Evolutionary conservation across 2,888 invertebrate genomes (phyloP).

Genomic region (Julus scandinavius): DNA sequence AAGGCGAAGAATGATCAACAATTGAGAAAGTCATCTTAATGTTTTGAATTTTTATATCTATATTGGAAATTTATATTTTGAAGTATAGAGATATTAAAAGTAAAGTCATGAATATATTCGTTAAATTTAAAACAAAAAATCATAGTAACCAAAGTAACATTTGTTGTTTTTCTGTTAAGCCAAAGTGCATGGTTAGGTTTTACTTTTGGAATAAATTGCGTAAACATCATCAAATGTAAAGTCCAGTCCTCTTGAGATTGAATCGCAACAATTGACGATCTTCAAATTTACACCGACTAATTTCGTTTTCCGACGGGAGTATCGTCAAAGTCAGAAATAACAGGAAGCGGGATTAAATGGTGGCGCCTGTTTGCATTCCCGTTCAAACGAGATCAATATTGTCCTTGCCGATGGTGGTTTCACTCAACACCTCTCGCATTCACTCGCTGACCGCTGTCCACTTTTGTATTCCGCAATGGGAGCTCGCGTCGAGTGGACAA

Average conservation of each 20-base stretch:
- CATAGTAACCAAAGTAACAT: too few relatives aligned
- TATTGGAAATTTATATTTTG: too few relatives aligned
- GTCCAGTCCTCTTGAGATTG: too few relatives aligned
- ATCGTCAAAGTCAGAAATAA: not conserved
- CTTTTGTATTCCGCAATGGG: not conserved
- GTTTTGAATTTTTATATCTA: not conserved
- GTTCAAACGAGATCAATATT: not conserved
- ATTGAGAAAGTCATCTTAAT: not conserved
- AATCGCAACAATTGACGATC: too few relatives aligned
- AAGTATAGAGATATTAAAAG: too few relatives aligned
- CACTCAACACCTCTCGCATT: not conserved
- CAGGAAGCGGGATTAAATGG: not conserved
- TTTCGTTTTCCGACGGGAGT: not conserved
- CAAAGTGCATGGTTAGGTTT: too few relatives aligned
- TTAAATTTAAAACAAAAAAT: too few relatives aligned
- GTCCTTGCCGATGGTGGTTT: not conserved
- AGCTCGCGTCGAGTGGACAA: conserved; percentile 24
- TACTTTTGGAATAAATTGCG: too few relatives aligned
- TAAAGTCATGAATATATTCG: too few relatives aligned
- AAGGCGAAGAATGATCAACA: not conserved
- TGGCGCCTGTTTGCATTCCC: not conserved
- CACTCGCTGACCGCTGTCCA: not conserved
- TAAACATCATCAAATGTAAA: too few relatives aligned
- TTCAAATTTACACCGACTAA: not conserved
- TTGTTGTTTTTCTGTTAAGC: too few relatives aligned